Percentiles rank a stretch among this genome's conserved stretches.
Conservation (phyloP, 2,113 vertebrate species). For the Oostethus manadensis region DNA sequence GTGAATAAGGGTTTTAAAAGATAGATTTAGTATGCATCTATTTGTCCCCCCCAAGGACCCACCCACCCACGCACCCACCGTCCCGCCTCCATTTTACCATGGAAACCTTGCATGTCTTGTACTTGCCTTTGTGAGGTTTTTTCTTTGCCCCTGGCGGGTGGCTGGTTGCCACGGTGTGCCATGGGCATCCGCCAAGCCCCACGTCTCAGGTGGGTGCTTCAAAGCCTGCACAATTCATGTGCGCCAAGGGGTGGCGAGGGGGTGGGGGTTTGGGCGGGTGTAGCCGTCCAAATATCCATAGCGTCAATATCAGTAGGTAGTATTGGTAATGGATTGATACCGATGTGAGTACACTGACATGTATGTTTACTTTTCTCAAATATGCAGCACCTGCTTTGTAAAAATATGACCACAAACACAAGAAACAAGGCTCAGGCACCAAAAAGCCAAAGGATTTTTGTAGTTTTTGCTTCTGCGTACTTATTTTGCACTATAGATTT, state of each 20-base stretch:
- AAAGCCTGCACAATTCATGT: conserved; percentile 12
- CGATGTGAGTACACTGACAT: too few species aligned
- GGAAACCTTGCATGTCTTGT: conserved; percentile 69
- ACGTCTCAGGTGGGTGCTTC: conserved; percentile 52
- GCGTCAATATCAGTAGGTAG: too few species aligned
- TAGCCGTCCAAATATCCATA: too few species aligned
- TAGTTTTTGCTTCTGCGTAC: too few species aligned
- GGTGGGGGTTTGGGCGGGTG: too few species aligned
- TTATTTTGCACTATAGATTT: too few species aligned
- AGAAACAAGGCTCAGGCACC: too few species aligned
- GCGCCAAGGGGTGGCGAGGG: not conserved
- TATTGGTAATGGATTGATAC: too few species aligned
- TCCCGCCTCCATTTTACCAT: conserved; percentile 59
- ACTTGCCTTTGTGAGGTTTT: conserved; percentile 61
- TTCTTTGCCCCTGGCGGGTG: conserved; percentile 28
- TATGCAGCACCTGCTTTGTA: too few species aligned
- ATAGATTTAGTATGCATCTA: conserved; percentile 32
- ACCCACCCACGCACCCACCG: not conserved
- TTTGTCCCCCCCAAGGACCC: not conserved
- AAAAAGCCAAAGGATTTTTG: too few species aligned
- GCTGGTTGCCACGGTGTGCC: conserved; percentile 55
- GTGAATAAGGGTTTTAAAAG: conserved; percentile 31
- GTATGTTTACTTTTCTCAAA: too few species aligned
- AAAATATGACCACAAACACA: too few species aligned
- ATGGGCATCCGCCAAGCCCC: conserved; percentile 39